A percentile compares a stretch with the other conserved stretches of the same genome.
These are phyloP conservation scores for Styela clava DNA, from an alignment of 23 tunicate species.

Conservation along the genomic window DNA sequence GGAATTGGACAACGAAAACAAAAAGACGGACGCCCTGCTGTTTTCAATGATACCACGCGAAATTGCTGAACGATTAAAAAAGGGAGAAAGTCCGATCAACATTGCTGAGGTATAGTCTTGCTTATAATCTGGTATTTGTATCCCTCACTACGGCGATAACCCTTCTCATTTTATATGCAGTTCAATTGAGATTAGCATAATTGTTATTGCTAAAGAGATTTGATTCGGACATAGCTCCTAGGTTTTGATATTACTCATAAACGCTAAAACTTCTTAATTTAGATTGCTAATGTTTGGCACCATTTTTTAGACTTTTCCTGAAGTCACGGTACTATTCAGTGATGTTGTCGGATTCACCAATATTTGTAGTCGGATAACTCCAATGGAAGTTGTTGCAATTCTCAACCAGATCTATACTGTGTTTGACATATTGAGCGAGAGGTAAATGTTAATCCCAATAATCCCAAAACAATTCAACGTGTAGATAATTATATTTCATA, in stretches of 20 bases:
- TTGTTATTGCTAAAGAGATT: too few species aligned
- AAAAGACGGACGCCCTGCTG: conserved; percentile 38
- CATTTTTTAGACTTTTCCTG: conserved; percentile 31
- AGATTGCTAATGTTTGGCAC: too few species aligned
- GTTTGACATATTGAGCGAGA: conserved; percentile 37
- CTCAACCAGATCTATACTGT: conserved; percentile 43
- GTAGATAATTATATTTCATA: too few species aligned
- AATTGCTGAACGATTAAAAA: conserved; percentile 38
- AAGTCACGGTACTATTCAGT: conserved; percentile 52
- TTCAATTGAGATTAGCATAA: too few species aligned
- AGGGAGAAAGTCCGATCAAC: conserved; percentile 40
- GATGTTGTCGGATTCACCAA: conserved; percentile 49
- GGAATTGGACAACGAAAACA: conserved; percentile 38
- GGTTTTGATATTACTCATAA: too few species aligned
- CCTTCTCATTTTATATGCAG: too few species aligned
- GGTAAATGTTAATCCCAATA: too few species aligned
- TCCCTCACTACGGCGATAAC: too few species aligned
- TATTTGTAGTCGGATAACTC: conserved; percentile 43
- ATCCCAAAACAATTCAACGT: too few species aligned
- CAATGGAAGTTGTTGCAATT: conserved; percentile 49
- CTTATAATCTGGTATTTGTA: too few species aligned
- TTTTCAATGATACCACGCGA: conserved; percentile 52
- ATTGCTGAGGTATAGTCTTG: conserved; percentile 59
- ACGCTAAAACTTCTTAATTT: too few species aligned
- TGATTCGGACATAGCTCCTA: too few species aligned